These are phyloP conservation scores for Phyto melanocephala DNA, from an alignment of 2,888 invertebrate genomes.

Conservation along the genomic window DNA sequence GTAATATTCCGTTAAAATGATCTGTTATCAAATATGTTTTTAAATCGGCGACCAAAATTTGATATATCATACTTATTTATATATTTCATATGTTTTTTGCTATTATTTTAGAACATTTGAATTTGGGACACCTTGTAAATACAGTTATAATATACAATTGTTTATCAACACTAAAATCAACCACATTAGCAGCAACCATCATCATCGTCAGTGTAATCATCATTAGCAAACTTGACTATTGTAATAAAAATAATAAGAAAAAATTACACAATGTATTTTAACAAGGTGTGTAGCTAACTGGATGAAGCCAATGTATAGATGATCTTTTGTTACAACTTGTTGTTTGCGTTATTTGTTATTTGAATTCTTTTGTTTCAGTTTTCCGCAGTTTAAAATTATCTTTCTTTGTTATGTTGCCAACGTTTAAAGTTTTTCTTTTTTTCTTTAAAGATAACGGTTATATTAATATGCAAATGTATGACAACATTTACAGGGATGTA, in stretches of 20 bases:
- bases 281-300: neutral
- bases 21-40: too few relatives aligned
- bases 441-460: neutral
- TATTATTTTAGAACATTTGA: too few relatives aligned
- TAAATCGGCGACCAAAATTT: too few relatives aligned
- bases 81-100: too few relatives aligned
- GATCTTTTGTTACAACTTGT: constrained; percentile 14
- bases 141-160: too few relatives aligned
- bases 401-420: neutral
- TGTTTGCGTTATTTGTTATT: neutral
- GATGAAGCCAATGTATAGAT: neutral
- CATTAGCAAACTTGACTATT: constrained; percentile 1
- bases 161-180: constrained; percentile 26
- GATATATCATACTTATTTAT: too few relatives aligned
- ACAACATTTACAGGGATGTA: neutral
- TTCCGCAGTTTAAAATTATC: constrained; percentile 18
- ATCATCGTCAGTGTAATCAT: neutral
- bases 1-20: too few relatives aligned
- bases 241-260: neutral
- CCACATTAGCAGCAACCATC: neutral
- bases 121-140: too few relatives aligned
- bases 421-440: neutral
- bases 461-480: neutral
- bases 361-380: constrained; percentile 22
- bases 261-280: neutral